These are phyloP conservation scores for Phodopus roborovskii DNA, from an alignment of 2,113 vertebrate genomes.

Conservation along the genomic window DNA sequence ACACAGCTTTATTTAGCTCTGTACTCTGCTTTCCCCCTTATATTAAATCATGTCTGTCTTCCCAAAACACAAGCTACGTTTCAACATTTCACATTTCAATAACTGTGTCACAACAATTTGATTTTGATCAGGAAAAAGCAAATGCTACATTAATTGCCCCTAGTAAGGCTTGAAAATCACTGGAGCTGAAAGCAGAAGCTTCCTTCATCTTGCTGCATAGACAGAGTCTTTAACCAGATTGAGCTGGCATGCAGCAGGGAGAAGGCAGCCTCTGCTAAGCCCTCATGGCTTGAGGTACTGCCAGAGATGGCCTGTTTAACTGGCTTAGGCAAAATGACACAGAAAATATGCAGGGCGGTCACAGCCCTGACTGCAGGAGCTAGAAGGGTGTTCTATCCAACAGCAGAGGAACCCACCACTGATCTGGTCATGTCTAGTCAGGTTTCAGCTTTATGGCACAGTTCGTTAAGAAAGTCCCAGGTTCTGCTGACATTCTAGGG, in stretches of 20 bases:
- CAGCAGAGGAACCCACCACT: not conserved
- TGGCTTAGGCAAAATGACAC: not conserved
- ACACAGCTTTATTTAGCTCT: conserved; percentile 52
- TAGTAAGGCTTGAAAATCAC: not conserved
- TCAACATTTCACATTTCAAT: conserved; percentile 50
- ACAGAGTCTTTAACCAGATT: conserved; percentile 9
- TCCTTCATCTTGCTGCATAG: not conserved
- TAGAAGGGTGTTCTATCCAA: not conserved
- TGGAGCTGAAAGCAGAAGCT: not conserved
- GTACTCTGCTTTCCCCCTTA: conserved; percentile 35
- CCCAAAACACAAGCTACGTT: conserved; percentile 51
- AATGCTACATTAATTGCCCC: not conserved
- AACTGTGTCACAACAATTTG: conserved; percentile 31
- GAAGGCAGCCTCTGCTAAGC: not conserved
- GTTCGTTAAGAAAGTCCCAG: not conserved
- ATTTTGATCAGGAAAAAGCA: conserved; percentile 17
- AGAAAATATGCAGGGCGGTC: not conserved
- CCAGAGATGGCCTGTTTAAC: not conserved
- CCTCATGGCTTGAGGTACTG: not conserved
- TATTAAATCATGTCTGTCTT: conserved; percentile 44
- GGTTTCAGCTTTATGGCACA: not conserved
- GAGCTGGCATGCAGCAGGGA: not conserved
- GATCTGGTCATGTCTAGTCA: not conserved
- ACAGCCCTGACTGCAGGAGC: not conserved
- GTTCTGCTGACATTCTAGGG: not conserved